These are phyloP conservation scores for Ursus arctos DNA, from an alignment of 2,113 vertebrate genomes.

Conservation along the genomic window DNA sequence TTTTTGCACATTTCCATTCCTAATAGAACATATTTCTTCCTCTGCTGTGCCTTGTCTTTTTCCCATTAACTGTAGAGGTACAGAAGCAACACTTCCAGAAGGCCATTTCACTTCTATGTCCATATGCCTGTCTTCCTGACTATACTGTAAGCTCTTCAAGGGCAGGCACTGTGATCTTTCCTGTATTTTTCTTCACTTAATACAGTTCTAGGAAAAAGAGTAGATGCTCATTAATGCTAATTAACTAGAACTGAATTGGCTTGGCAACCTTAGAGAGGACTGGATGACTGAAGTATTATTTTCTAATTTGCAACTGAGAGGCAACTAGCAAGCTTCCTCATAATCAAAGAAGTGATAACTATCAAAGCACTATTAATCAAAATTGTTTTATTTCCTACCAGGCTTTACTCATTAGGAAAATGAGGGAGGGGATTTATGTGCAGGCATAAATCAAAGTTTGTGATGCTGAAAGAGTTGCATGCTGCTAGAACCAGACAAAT, in stretches of 20 bases:
- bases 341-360: conserved; percentile 76
- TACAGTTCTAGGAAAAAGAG: neutral
- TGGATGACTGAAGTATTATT: conserved; percentile 60
- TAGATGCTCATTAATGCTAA: neutral
- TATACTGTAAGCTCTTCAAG: neutral
- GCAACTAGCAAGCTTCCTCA: conserved; percentile 68
- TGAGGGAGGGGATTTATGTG: conserved; percentile 60
- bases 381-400: conserved; percentile 75
- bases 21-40: neutral
- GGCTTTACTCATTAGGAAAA: conserved; percentile 78
- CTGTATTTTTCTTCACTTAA: neutral
- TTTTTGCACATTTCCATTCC: neutral
- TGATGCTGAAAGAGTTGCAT: conserved; percentile 27
- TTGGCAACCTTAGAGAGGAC: conserved; percentile 8
- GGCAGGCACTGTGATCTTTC: neutral
- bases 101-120: neutral
- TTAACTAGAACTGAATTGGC: conserved; percentile 15
- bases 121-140: neutral
- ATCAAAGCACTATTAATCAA: conserved; percentile 82
- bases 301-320: conserved; percentile 75
- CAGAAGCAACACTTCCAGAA: neutral
- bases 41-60: neutral
- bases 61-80: neutral
- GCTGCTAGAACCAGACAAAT: conserved; percentile 64
- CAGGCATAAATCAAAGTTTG: conserved; percentile 75